Percentiles rank a stretch among this genome's conserved stretches.
phyloP scores from a whole-genome alignment of 2,888 invertebrate species.

The Nomada goodeniana region DNA sequence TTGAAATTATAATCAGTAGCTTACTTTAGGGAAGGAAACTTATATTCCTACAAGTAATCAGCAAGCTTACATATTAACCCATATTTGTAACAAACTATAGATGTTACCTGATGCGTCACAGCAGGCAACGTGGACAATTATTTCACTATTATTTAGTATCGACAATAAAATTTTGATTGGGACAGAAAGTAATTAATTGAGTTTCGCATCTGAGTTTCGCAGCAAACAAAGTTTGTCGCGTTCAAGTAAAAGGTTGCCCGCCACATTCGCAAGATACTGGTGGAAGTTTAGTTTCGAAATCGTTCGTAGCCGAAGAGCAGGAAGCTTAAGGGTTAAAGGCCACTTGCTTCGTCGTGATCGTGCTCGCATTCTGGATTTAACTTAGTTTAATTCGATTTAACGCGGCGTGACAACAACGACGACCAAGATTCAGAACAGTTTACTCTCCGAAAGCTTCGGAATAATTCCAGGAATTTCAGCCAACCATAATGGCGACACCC shows the following conservation, averaged over 20 bases:
- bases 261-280: not conserved
- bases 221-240: slow-evolving; percentile 1
- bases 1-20: no score
- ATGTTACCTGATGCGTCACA: not conserved
- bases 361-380: slow-evolving; percentile 23
- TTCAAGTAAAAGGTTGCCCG: not conserved
- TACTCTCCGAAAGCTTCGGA: not conserved
- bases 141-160: not conserved
- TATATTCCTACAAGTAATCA: no score
- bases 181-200: not conserved
- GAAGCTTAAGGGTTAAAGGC: slow-evolving; percentile 10
- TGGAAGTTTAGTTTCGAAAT: slow-evolving; percentile 20
- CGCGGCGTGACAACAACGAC: slow-evolving; percentile 17
- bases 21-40: no score
- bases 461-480: not conserved
- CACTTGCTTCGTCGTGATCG: slow-evolving; percentile 1
- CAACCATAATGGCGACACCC: not conserved
- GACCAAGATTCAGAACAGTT: slow-evolving; percentile 13
- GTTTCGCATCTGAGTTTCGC: not conserved
- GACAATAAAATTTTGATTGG: not conserved
- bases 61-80: no score
- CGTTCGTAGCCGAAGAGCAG: slow-evolving; percentile 15
- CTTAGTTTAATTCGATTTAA: slow-evolving; percentile 31
- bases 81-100: no score
- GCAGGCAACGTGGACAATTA: not conserved